A percentile compares a stretch with the other conserved stretches of the same genome.
phyloP scores from a whole-genome alignment of 2,888 invertebrate species.

The Machimus atricapillus region DNA sequence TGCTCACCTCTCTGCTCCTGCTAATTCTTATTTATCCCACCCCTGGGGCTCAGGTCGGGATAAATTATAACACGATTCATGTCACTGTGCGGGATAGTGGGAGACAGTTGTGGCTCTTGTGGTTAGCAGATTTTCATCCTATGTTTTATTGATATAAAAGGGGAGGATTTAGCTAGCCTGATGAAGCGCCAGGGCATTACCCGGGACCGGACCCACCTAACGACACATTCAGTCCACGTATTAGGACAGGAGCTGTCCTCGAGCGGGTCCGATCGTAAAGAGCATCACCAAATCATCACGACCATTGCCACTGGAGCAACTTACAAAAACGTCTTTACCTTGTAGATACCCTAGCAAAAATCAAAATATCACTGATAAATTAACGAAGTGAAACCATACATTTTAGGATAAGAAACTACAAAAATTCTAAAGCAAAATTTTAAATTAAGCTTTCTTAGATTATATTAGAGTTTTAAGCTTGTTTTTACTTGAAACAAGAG shows the following conservation, averaged over 20 bases:
- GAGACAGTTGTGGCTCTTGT: slow-evolving; percentile 1
- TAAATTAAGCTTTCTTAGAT: too few species aligned
- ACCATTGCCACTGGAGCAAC: background rate
- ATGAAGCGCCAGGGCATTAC: background rate
- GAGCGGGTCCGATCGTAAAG: background rate
- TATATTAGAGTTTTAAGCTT: too few species aligned
- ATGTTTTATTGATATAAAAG: slow-evolving; percentile 33
- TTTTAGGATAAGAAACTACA: too few species aligned
- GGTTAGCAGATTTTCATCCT: slow-evolving; percentile 33
- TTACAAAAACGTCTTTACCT: background rate
- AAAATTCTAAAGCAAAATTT: too few species aligned
- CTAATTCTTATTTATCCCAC: slow-evolving; percentile 51
- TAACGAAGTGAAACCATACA: too few species aligned
- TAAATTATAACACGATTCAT: slow-evolving; percentile 51
- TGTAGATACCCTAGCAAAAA: background rate
- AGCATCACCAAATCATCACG: background rate
- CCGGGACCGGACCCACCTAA: background rate
- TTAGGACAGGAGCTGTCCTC: background rate
- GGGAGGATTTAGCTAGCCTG: background rate
- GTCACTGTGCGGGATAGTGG: slow-evolving; percentile 39
- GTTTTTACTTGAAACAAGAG: too few species aligned
- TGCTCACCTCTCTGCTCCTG: slow-evolving; percentile 44
- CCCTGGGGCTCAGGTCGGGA: slow-evolving; percentile 49
- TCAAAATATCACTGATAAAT: too few species aligned
- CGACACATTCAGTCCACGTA: slow-evolving; percentile 1